Evolutionary conservation across 2,797 vertebrate genomes (phyloP).

Genomic region (Peromyscus melanophrys): DNA sequence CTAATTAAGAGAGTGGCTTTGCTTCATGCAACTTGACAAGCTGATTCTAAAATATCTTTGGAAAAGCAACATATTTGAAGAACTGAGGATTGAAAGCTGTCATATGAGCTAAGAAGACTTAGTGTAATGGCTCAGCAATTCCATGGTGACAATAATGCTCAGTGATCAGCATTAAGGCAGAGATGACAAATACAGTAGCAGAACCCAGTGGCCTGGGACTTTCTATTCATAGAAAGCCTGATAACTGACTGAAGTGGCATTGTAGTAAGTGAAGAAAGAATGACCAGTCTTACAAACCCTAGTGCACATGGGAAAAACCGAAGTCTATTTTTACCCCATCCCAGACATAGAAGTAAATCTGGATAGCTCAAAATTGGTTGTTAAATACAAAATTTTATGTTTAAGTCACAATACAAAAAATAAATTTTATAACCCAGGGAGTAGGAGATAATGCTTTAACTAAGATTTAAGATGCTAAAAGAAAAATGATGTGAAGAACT

Average conservation of each 20-base stretch:
- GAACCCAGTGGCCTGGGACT: background rate
- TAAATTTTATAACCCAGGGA: background rate
- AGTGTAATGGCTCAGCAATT: background rate
- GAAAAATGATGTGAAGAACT: background rate
- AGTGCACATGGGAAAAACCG: background rate
- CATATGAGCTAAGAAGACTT: background rate
- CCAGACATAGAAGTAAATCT: background rate
- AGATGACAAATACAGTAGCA: background rate
- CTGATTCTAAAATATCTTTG: constrained; percentile 32
- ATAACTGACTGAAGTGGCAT: background rate
- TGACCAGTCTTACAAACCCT: background rate
- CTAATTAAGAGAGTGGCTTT: constrained; percentile 45
- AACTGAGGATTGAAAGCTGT: background rate
- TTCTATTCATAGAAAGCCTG: background rate
- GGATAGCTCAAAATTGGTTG: background rate
- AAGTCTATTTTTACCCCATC: background rate
- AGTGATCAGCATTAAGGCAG: background rate
- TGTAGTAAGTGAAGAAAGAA: background rate
- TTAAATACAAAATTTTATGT: constrained; percentile 12
- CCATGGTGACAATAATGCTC: background rate
- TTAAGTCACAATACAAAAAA: background rate
- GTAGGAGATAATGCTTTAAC: background rate
- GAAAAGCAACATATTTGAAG: constrained; percentile 54
- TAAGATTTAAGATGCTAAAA: background rate
- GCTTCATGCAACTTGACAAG: constrained; percentile 40